Conservation (phyloP, 30 jellyfish, hydroid and myxozoan genomes). For the Catostylus mosaicus region DNA sequence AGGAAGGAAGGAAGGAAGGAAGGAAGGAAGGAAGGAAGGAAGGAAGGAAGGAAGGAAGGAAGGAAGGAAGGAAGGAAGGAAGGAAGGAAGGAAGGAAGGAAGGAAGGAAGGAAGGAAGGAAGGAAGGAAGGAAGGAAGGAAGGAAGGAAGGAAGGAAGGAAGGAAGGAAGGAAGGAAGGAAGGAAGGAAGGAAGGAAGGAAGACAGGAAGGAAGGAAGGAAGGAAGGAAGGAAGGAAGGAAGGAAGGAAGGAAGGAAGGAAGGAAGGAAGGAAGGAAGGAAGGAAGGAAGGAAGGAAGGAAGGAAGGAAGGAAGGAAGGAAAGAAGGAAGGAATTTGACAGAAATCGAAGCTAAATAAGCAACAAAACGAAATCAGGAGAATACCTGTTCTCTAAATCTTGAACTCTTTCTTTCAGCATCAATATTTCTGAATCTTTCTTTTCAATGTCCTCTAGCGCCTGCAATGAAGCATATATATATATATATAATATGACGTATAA, state of each 20-base stretch:
- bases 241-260: no score
- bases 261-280: no score
- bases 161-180: background rate
- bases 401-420: slow-evolving; percentile 73
- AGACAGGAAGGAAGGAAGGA: background rate
- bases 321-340: no score
- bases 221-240: no score
- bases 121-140: no score
- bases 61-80: no score
- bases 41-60: no score
- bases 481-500: background rate
- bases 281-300: no score
- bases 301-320: no score
- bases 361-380: background rate
- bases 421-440: slow-evolving; percentile 51
- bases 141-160: background rate
- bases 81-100: background rate
- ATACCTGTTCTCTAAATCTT: slow-evolving; percentile 91
- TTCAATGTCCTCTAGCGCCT: slow-evolving; percentile 88
- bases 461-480: background rate
- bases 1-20: no score
- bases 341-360: background rate
- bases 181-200: background rate
- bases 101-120: background rate
- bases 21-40: no score